Base-by-base conservation (phyloP, 2,888 invertebrate species). In the Drosophila leonis region DNA sequence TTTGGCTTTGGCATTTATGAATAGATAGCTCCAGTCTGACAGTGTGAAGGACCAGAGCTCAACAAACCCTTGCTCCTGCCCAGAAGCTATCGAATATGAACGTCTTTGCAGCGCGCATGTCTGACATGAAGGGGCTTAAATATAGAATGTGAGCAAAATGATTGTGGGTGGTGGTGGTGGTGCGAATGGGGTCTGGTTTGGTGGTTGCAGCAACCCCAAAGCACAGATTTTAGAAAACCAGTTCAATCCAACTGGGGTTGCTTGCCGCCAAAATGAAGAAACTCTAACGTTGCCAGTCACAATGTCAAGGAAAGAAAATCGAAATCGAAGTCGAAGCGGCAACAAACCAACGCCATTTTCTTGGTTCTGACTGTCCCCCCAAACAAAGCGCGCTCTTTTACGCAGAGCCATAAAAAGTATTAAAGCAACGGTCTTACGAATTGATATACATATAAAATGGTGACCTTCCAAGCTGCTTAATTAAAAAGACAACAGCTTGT, bases 401-500 rank as follows among this genome's bases (percentile, higher is more conserved):
- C 66, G 49, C 49, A 60, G 57, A 48, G 59, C 62, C 67, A 66
- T 72, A 76, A 78, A 80, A 65, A 48, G 59, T 72, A 71, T 77
- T 75, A 77, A 87, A 68, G 77, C 77, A 64, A 62, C 66, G 65
- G 49, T 46, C 62, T 57, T 41, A 78, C 63, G 48, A 61, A 39
- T 37, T 57, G 42, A 51, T 59, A 76, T 66, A 68, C 41, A 52
- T 54, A 61, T 48, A 64, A 67, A 80, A 63, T 64, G 75, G 80
- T 79, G 87, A 83, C 80, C 87, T 86, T 83, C 81, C 59, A 55
- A 70, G 59, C 70, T 76, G 85, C 80, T 88, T 90, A 91, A 90
- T 90, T 91, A 87, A 90, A 89, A 81, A 76, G 76, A 90, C 89
- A 90, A 90, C 88, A 80, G 90, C 90, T 89, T 87, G 81, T 83